These are phyloP conservation scores for Aplochiton taeniatus DNA, from an alignment of 2,797 vertebrate genomes.

Conservation along the genomic window DNA sequence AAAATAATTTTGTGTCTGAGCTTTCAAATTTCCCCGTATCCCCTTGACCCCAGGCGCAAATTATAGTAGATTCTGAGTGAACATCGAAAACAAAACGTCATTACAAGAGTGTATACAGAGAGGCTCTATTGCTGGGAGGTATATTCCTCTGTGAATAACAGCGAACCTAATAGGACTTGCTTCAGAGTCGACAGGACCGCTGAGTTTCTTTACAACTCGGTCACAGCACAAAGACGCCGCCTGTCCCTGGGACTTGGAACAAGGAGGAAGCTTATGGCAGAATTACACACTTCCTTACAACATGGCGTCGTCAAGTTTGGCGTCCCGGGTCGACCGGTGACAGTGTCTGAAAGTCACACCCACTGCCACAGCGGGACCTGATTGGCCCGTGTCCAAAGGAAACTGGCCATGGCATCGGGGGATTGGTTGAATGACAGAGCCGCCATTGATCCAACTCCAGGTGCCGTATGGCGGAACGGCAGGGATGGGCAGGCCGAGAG, in stretches of 20 bases:
- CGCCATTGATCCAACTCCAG: background rate
- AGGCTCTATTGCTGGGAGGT: constrained; percentile 42
- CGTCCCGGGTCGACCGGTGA: constrained; percentile 43
- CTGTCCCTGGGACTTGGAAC: constrained; percentile 21
- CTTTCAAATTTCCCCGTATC: too few relatives aligned
- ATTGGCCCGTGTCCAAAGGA: constrained; percentile 53
- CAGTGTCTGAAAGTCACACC: constrained; percentile 18
- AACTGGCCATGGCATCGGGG: constrained; percentile 7
- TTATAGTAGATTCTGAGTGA: constrained; percentile 40
- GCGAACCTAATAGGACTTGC: constrained; percentile 39
- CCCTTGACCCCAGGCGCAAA: constrained; percentile 1
- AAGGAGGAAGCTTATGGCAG: background rate
- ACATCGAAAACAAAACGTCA: constrained; percentile 53
- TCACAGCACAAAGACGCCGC: constrained; percentile 16
- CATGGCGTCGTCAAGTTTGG: constrained; percentile 40
- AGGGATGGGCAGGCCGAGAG: too few relatives aligned
- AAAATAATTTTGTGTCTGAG: too few relatives aligned
- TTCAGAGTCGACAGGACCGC: constrained; percentile 26
- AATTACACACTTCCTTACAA: constrained; percentile 38
- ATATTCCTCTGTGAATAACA: constrained; percentile 47
- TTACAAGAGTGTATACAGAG: constrained; percentile 40
- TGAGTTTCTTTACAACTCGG: constrained; percentile 39
- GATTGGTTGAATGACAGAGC: constrained; percentile 9
- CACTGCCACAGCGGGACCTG: constrained; percentile 43
- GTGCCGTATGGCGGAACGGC: too few relatives aligned